Percentiles rank a stretch among this genome's conserved stretches.
Evolutionary conservation across 1,140 invertebrate species (phyloP).

Genomic region (Diachasmimorpha longicaudata): DNA sequence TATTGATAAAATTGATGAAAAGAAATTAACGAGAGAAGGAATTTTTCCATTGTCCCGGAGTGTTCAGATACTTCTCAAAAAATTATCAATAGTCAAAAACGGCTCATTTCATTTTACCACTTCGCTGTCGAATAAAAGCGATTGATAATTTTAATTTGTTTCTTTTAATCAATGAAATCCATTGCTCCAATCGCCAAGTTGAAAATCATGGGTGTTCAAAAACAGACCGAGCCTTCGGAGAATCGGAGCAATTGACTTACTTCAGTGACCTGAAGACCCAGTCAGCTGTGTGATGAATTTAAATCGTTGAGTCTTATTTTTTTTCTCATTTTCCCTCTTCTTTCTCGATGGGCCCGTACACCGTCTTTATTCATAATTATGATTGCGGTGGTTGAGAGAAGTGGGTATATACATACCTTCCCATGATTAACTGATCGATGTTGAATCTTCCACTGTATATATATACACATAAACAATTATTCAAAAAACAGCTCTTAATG

Average conservation of each 20-base stretch:
- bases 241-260: slow-evolving; percentile 51
- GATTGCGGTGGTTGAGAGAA: not conserved
- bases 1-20: not conserved
- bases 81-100: too few species aligned
- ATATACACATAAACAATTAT: not conserved
- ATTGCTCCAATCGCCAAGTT: not conserved
- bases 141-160: too few species aligned
- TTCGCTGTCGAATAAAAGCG: too few species aligned
- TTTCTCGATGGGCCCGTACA: not conserved
- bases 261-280: slow-evolving; percentile 60
- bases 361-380: not conserved
- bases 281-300: slow-evolving; percentile 48
- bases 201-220: not conserved
- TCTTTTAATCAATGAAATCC: not conserved
- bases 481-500: not conserved
- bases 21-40: too few species aligned
- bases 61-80: too few species aligned
- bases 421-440: too few species aligned
- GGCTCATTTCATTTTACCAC: too few species aligned
- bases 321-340: not conserved
- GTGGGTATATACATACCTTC: not conserved
- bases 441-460: too few species aligned
- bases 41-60: too few species aligned
- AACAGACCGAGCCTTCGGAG: slow-evolving; percentile 19
- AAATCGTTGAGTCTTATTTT: slow-evolving; percentile 31